Evolutionary conservation across 2,888 invertebrate species (phyloP), one percentile per base, ranked within the genome.

Genomic region (Gandaritis pyraliata): DNA sequence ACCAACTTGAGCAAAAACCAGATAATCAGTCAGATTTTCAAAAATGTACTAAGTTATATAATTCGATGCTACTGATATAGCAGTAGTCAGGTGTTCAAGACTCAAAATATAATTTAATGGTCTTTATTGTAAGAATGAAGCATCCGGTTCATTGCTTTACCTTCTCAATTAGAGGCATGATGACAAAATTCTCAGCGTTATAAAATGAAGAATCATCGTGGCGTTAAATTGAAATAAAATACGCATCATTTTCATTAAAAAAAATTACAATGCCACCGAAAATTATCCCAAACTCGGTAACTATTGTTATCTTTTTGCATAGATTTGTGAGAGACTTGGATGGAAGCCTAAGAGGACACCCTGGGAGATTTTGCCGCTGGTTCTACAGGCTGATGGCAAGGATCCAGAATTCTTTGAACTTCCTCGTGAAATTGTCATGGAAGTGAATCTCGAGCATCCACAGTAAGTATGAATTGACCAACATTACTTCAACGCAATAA

Each of bases 331-430:
- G 72, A 97, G 96, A 80, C 92, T 98, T 58, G 98, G 98, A 0
- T 99, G 98, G 98, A 96, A 96, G 78, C 74, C 88, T 23, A 43
- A 95, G 62, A 94, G 95, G n/a, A 95, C 95, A 0, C 93, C 94
- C 70, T 98, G 97, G 94, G 98, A 99, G 77, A 94, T 98, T 52
- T 85, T 98, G 56, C 98, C 98, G 0, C 80, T 98, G 64, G 96
- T 99, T 0, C 91, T 99, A 23, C 97, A 97, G 55, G 98, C 98
- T 1, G 96, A 97, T 76, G 98, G 98, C 1, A 97, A 97, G 78
- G 98, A 98, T 88, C 98, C 98, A 0, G 98, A 98, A 88, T 96
- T 96, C 86, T 98, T 98, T 82, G 97, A 98, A 68, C 94, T 98
- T 69, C 98, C 98, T 0, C 93, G 93, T 48, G 98, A 98, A 72